phyloP scores from a whole-genome alignment of 2,113 vertebrate genomes.

The Coryphaenoides rupestris region DNA sequence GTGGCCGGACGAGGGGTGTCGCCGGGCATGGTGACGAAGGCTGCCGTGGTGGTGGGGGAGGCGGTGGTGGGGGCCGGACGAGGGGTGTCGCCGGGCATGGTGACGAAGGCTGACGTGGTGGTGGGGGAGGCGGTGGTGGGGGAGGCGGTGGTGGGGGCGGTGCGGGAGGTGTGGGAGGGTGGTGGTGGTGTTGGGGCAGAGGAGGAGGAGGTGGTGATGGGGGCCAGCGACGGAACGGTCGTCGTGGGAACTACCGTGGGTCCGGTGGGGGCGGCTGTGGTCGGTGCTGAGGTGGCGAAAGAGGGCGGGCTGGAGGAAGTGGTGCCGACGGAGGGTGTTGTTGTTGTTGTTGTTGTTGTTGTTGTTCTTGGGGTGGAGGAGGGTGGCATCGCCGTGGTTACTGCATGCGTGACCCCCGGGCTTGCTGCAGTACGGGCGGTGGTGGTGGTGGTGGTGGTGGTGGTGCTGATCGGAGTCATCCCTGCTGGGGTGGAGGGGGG shows the following conservation, averaged over 20 bases:
- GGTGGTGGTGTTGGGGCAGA: conserved; percentile 18
- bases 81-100: not conserved
- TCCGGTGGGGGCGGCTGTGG: conserved; percentile 9
- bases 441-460: conserved; percentile 28
- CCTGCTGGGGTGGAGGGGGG: conserved; percentile 29
- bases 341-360: not conserved
- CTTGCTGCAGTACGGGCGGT: conserved; percentile 24
- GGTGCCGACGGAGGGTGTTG: conserved; percentile 10
- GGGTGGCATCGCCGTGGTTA: conserved; percentile 30
- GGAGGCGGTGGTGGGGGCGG: not conserved
- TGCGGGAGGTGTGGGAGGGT: not conserved
- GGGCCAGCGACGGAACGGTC: not conserved
- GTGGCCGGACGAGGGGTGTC: not conserved
- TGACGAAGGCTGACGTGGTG: not conserved
- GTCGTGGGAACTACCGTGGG: conserved; percentile 24
- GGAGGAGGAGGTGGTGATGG: conserved; percentile 12
- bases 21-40: not conserved
- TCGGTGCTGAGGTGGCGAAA: conserved; percentile 9
- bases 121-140: not conserved
- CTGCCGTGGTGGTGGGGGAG: not conserved
- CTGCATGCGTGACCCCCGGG: conserved; percentile 9
- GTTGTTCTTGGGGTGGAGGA: conserved; percentile 24
- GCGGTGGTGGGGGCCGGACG: not conserved
- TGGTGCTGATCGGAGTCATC: conserved; percentile 24
- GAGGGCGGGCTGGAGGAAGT: conserved; percentile 8